phyloP scores from a whole-genome alignment of 2,797 vertebrate genomes.

The Chloroceryle inda region DNA sequence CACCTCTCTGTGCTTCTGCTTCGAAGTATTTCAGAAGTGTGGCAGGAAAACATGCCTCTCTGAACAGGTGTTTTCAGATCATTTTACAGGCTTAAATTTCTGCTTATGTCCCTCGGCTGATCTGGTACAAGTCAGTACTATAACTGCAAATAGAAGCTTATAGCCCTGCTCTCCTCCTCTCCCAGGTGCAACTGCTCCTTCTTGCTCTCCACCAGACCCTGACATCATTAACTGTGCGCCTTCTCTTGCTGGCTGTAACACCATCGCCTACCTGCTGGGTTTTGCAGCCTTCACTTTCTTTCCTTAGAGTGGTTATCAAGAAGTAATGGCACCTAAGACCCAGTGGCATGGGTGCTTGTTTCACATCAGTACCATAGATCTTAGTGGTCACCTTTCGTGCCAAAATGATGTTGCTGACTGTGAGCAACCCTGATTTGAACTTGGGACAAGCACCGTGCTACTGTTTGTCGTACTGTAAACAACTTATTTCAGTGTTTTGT shows the following conservation, averaged over 20 bases:
- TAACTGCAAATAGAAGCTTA: conserved; percentile 29
- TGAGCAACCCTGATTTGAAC: neutral
- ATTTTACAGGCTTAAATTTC: conserved; percentile 19
- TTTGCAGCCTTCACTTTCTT: neutral
- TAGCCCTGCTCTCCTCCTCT: no score
- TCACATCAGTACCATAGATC: accelerated
- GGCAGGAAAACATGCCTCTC: neutral
- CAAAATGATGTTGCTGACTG: neutral
- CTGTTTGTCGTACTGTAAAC: neutral
- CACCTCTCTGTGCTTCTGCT: neutral
- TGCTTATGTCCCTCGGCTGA: neutral
- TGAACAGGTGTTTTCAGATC: conserved; percentile 41
- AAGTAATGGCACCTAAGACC: neutral
- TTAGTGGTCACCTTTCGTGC: accelerated
- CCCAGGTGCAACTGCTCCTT: no score
- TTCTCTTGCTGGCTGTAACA: neutral
- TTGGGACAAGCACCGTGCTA: neutral
- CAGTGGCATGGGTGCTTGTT: neutral
- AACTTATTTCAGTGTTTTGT: neutral
- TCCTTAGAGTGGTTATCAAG: neutral
- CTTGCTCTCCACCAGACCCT: accelerated
- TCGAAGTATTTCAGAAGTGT: neutral
- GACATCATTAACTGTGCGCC: neutral
- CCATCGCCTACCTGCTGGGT: neutral
- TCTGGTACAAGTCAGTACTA: neutral